Conservation (phyloP, 2,113 vertebrate genomes). For the Onychorhynchus coronatus region DNA sequence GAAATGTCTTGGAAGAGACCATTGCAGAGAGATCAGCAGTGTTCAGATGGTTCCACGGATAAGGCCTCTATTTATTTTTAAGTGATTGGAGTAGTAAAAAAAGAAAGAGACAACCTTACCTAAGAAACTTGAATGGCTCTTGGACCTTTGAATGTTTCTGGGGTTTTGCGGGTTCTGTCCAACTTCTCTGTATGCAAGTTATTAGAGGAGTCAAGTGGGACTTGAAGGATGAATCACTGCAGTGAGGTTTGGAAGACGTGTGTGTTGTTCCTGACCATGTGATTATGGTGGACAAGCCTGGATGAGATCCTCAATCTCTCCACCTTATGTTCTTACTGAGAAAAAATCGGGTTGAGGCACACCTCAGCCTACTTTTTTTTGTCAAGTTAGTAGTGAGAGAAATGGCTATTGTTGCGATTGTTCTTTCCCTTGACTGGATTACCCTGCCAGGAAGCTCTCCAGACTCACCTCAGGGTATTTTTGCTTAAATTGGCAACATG, state of each 20-base stretch:
- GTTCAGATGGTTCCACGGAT: not conserved
- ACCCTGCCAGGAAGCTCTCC: not conserved
- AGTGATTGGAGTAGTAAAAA: not conserved
- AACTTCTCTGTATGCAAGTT: not conserved
- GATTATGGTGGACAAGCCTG: not conserved
- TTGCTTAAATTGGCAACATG: constrained; percentile 12
- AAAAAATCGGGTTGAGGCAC: not conserved
- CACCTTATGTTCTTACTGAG: not conserved
- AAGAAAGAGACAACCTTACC: not conserved
- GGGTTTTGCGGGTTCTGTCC: not conserved
- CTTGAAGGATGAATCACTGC: not conserved
- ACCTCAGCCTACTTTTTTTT: not conserved
- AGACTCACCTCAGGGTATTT: not conserved
- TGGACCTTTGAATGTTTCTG: not conserved
- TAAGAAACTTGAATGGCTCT: not conserved
- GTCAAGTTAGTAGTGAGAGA: not conserved
- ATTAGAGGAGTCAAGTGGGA: not conserved
- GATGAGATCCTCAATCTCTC: not conserved
- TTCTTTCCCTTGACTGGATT: not conserved
- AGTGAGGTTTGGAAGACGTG: not conserved
- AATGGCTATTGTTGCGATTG: not conserved
- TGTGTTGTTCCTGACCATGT: not conserved
- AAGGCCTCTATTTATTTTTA: not conserved
- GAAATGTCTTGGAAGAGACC: not conserved
- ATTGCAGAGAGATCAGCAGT: not conserved